A percentile compares a stretch with the other conserved stretches of the same genome.
Conservation (phyloP, 2,113 vertebrate genomes). For the Cyphomyrus discorhynchus region DNA sequence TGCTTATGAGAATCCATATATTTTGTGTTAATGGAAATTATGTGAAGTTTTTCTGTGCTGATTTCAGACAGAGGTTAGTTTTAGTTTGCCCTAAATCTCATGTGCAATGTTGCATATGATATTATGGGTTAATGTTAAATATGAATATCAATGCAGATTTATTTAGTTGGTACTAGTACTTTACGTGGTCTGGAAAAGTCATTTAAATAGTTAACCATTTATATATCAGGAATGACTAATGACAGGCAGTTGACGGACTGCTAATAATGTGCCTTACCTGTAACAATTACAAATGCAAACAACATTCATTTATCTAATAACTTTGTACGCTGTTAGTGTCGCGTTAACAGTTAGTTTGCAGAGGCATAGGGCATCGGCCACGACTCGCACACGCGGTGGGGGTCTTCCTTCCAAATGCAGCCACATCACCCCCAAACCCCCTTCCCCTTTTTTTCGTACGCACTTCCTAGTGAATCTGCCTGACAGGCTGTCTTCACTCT, state of each 20-base stretch:
- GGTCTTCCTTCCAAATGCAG: neutral
- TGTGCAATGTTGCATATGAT: neutral
- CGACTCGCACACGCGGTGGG: neutral
- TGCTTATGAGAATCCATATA: neutral
- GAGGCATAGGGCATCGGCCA: neutral
- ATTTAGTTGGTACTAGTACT: neutral
- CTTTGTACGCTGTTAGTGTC: neutral
- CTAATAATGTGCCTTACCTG: neutral
- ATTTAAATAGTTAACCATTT: neutral
- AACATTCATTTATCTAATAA: neutral
- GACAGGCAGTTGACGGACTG: neutral
- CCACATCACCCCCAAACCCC: neutral
- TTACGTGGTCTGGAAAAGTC: neutral
- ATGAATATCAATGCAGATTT: neutral
- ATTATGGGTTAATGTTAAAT: neutral
- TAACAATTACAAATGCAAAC: neutral
- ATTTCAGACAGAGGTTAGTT: neutral
- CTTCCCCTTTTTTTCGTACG: neutral
- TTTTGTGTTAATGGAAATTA: conserved; percentile 6
- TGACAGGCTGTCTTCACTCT: neutral
- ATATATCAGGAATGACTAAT: neutral
- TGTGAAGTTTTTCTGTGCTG: neutral
- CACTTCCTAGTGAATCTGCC: neutral
- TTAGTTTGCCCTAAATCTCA: neutral
- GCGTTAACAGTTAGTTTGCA: neutral